These are phyloP conservation scores for Drymonia ruficornis DNA, from an alignment of 2,888 invertebrate species.

Conservation along the genomic window DNA sequence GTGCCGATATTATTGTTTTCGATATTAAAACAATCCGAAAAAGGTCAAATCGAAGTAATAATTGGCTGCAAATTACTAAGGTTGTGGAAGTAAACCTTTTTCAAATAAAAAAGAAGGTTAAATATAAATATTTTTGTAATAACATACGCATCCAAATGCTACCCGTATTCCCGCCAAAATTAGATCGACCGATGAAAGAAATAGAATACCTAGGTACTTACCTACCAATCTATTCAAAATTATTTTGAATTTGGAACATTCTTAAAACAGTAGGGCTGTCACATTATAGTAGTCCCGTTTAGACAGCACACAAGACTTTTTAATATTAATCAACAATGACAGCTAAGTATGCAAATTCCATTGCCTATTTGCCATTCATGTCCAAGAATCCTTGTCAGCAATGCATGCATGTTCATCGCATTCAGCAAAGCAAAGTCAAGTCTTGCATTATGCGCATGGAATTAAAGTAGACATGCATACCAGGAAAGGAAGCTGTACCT, in stretches of 20 bases:
- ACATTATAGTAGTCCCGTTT: too few relatives aligned
- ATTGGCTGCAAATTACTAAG: conserved; percentile 23
- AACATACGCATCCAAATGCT: conserved; percentile 47
- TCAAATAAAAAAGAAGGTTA: conserved; percentile 11
- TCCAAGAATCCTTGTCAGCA: neutral
- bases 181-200: conserved; percentile 16
- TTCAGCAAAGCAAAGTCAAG: neutral
- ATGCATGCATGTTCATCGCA: neutral
- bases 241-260: conserved; percentile 52
- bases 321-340: too few relatives aligned
- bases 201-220: too few relatives aligned
- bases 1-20: conserved; percentile 9
- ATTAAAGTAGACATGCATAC: neutral
- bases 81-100: conserved; percentile 22
- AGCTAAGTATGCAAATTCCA: too few relatives aligned
- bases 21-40: conserved; percentile 12
- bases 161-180: conserved; percentile 54
- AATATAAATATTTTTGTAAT: conserved; percentile 7
- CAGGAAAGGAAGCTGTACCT: neutral
- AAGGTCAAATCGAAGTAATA: conserved; percentile 14
- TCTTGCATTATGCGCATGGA: conserved; percentile 2
- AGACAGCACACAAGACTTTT: too few relatives aligned
- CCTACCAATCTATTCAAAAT: conserved; percentile 64
- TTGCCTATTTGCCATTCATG: too few relatives aligned
- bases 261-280: too few relatives aligned